Evolutionary conservation across 2,888 invertebrate species (phyloP).

Genomic region (Dioctria rufipes): DNA sequence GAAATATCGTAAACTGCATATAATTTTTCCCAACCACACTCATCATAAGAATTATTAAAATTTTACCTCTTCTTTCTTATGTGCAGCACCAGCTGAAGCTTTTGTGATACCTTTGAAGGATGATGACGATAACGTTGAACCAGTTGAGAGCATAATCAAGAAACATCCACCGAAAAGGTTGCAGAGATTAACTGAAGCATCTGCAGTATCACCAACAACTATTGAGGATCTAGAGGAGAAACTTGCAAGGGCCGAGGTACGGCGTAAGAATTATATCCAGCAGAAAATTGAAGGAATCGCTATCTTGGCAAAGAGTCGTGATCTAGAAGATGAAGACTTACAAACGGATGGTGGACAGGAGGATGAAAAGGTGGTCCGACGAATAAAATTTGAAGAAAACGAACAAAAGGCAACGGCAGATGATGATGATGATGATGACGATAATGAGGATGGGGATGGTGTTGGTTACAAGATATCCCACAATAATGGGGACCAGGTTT

Average conservation of each 20-base stretch:
- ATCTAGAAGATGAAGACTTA: background rate
- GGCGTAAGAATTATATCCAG: slow-evolving; percentile 74
- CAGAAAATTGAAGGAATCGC: slow-evolving; percentile 63
- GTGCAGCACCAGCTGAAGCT: slow-evolving; percentile 73
- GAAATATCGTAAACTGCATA: slow-evolving; percentile 62
- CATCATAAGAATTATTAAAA: slow-evolving; percentile 1
- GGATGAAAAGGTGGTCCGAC: too few relatives aligned
- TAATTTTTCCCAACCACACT: slow-evolving; percentile 5
- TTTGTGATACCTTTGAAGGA: slow-evolving; percentile 76
- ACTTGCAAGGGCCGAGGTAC: slow-evolving; percentile 80
- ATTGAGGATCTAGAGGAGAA: slow-evolving; percentile 80
- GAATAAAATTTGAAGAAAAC: too few relatives aligned
- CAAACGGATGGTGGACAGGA: slow-evolving; percentile 4
- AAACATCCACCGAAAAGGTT: slow-evolving; percentile 80
- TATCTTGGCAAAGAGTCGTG: slow-evolving; percentile 1
- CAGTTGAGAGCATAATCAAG: slow-evolving; percentile 71
- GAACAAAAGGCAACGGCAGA: too few relatives aligned
- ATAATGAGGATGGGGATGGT: too few relatives aligned
- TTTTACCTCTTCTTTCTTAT: slow-evolving; percentile 6
- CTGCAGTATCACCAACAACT: slow-evolving; percentile 73
- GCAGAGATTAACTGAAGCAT: slow-evolving; percentile 76
- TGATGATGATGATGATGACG: too few relatives aligned
- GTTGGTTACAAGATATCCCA: background rate
- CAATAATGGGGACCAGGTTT: background rate
- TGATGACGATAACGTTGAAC: slow-evolving; percentile 63